Evolutionary conservation across 2,113 vertebrate species (phyloP), one percentile per base, ranked within the genome.

Genomic region (Cryptoleucopteryx plumbea): DNA sequence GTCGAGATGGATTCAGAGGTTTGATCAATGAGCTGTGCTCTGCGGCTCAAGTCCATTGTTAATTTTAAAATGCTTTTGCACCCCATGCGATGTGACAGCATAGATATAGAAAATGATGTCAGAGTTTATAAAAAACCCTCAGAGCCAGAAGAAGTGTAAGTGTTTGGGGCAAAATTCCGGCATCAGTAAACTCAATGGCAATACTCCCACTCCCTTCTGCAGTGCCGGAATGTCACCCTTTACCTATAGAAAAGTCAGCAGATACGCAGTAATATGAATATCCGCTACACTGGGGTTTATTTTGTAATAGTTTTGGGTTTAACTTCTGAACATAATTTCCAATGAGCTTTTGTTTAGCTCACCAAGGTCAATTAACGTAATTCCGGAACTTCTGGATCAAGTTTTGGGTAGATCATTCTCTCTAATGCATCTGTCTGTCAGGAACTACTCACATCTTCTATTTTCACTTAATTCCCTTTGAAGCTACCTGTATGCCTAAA

Each of bases 391-490:
- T 93, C 84, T 82, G 86, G 78, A 85, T 73, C 48, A 75, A 82
- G 84, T 82, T 94, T 61, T 79, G 56, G 32, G 20, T 27, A 66
- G 89, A 91, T 89, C 9, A 58, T 70, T 95, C 86, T 94, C 81
- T 53, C 58, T 95, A 95, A 96, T 40, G 67, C 67, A 93, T 77
- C 84, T 4, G 5, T 89, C 89, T 71, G 59, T 87, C 93, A 88
- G 2, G 31, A 74, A 86, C 79, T 52, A 55, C 83, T 89, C 88
- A 45, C 43, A 58, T 72, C 71, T 80, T 74, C 68, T 63, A 40
- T 84, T 92, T 97, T 70, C 85, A 78, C 55, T 74, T 91, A 95
- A 96, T 91, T 95, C 89, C 91, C 89, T 95, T 96, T 97, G 95
- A 96, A 95, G 91, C 88, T 95, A 96, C 93, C 95, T 96, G 90